Base-by-base conservation (phyloP, 1,140 invertebrate genomes). In the Drosophila baimaii region DNA sequence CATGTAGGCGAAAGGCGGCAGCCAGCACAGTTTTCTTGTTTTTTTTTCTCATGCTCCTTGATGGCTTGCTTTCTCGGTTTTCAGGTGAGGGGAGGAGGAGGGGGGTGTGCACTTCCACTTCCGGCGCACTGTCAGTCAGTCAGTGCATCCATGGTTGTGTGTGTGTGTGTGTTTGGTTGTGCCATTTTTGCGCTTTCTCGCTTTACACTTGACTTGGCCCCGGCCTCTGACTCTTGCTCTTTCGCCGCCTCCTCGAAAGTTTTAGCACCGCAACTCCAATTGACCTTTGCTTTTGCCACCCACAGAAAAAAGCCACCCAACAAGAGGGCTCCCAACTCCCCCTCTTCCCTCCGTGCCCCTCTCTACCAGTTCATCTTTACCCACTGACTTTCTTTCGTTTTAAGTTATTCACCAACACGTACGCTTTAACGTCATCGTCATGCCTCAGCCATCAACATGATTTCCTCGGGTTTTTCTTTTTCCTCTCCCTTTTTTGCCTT, bases 381-480 rank as follows among this genome's bases (percentile, higher is more conserved):
- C 64, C 64, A 68, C 33, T 73, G 79, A 69, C 47, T 71, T 65
- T 76, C 62, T 76, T 76, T 58, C 52, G 71, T 54, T 77, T 77
- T 79, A 89, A 84, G 74, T 89, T 89, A 89, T 89, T 76, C 85
- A 79, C 69, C 74, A 70, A 82, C 84, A 89, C 85, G 85, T 89
- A 72, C 78, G 68, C 70, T 61, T 77, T 62, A 77, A 61, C 74
- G 74, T 77, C 74, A 77, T 77, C 74, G 74, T 77, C 74, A 69
- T 77, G 72, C 71, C 54, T 57, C 37, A 63, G 70, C 71, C 44
- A 56, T 56, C 51, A 75, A 70, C 29, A 47, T 64, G 69, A 57
- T 55, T 65, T 73, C 46, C 44, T 41, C 43, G 15, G 33, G 3
- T 47, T 44, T 19, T 31, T 31, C 29, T 31, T 15, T 29, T 33